Percentiles rank a stretch among this genome's conserved stretches.
Conservation (phyloP, 2,797 vertebrate species). For the Chelidonichthys spinosus region DNA sequence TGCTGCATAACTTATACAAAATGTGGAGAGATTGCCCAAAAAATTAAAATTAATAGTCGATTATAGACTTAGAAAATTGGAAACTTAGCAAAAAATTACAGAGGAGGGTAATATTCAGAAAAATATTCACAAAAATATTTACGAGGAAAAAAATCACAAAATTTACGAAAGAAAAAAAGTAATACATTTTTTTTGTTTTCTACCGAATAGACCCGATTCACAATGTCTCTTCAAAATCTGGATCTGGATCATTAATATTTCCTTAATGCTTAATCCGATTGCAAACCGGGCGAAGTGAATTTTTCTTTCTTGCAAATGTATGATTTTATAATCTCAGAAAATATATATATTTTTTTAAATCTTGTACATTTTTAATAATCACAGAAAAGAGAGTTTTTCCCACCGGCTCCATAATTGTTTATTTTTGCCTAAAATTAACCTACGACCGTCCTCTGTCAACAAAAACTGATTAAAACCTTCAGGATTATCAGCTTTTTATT, state of each 20-base stretch:
- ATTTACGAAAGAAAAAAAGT: background rate
- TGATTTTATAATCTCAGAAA: background rate
- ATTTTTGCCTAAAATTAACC: background rate
- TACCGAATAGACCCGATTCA: no score
- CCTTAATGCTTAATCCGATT: background rate
- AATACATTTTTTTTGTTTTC: no score
- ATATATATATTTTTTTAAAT: no score
- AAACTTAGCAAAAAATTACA: background rate
- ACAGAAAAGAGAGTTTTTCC: no score
- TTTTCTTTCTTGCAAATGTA: background rate
- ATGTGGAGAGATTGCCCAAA: no score
- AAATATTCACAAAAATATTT: no score
- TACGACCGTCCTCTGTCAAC: no score
- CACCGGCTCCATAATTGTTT: background rate
- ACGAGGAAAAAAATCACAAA: background rate
- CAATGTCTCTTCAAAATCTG: background rate
- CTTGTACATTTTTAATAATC: no score
- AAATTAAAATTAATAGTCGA: no score
- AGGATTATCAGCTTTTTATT: background rate
- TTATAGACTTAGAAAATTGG: no score
- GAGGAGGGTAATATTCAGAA: background rate
- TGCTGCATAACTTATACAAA: no score
- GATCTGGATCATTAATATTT: background rate
- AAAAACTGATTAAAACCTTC: background rate
- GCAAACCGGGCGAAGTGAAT: background rate